Conservation (phyloP, 2,888 invertebrate genomes). For the Eupithecia tripunctaria region DNA sequence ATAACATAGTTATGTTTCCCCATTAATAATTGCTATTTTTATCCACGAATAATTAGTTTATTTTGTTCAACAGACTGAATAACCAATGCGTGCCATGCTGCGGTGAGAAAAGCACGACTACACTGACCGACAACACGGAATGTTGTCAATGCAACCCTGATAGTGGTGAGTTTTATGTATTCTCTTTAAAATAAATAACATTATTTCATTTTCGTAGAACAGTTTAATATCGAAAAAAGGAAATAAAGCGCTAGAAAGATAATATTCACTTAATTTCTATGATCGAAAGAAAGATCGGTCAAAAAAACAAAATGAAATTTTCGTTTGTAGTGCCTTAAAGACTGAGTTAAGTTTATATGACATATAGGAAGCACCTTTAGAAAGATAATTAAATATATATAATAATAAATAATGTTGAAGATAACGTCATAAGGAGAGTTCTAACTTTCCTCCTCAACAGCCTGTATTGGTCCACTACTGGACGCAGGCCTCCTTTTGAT, state of each 20-base stretch:
- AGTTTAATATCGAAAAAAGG: neutral
- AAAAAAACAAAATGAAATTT: too few relatives aligned
- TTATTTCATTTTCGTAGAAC: neutral
- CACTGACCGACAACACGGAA: slow-evolving; percentile 68
- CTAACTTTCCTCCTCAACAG: too few relatives aligned
- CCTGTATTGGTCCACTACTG: too few relatives aligned
- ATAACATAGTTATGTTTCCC: neutral
- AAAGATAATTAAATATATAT: too few relatives aligned
- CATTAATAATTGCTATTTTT: neutral
- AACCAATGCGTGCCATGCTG: slow-evolving; percentile 92
- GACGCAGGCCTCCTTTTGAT: too few relatives aligned
- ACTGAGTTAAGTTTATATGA: too few relatives aligned
- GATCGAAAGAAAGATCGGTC: too few relatives aligned
- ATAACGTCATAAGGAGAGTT: neutral
- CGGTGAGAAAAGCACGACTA: slow-evolving; percentile 71
- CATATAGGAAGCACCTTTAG: too few relatives aligned
- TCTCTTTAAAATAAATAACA: too few relatives aligned
- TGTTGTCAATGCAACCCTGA: slow-evolving; percentile 89
- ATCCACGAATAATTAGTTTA: neutral
- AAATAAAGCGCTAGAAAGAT: neutral
- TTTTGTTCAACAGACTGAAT: slow-evolving; percentile 79
- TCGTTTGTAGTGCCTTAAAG: too few relatives aligned
- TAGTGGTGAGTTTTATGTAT: slow-evolving; percentile 83
- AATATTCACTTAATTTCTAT: too few relatives aligned
- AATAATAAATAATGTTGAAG: too few relatives aligned